These are phyloP conservation scores for Scylla paramamosain DNA, from an alignment of 1,140 invertebrate species.

Conservation along the genomic window DNA sequence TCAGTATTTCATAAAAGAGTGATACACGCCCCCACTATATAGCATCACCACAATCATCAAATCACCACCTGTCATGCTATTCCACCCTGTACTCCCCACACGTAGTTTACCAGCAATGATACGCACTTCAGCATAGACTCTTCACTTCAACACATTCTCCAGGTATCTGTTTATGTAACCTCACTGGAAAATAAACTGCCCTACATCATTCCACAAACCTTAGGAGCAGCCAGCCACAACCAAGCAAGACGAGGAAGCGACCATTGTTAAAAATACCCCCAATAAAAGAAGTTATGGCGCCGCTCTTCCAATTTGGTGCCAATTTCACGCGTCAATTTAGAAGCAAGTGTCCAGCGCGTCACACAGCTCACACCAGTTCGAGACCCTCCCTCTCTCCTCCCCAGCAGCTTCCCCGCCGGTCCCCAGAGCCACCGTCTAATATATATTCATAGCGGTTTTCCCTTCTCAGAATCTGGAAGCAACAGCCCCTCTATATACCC, in stretches of 20 bases:
- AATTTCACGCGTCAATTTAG: neutral
- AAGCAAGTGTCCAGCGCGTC: neutral
- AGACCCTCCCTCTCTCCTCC: neutral
- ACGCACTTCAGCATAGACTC: too few species aligned
- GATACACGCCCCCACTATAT: neutral
- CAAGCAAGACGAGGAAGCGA: neutral
- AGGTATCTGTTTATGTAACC: too few species aligned
- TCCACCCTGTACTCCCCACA: too few species aligned
- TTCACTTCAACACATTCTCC: too few species aligned
- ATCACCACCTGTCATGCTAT: neutral
- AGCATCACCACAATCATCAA: neutral
- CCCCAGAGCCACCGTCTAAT: neutral
- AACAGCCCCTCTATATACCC: neutral
- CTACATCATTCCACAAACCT: too few species aligned
- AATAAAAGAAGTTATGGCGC: neutral
- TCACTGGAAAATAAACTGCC: too few species aligned
- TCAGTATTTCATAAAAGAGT: too few species aligned
- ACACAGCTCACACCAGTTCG: neutral
- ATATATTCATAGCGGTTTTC: slow-evolving; percentile 24
- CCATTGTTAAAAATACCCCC: neutral
- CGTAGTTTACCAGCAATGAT: too few species aligned
- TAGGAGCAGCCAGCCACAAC: too few species aligned
- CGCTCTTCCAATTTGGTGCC: neutral
- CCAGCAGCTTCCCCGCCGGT: neutral
- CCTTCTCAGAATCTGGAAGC: slow-evolving; percentile 7